phyloP scores from a whole-genome alignment of 2,888 invertebrate genomes.

The Brenthis hecate region DNA sequence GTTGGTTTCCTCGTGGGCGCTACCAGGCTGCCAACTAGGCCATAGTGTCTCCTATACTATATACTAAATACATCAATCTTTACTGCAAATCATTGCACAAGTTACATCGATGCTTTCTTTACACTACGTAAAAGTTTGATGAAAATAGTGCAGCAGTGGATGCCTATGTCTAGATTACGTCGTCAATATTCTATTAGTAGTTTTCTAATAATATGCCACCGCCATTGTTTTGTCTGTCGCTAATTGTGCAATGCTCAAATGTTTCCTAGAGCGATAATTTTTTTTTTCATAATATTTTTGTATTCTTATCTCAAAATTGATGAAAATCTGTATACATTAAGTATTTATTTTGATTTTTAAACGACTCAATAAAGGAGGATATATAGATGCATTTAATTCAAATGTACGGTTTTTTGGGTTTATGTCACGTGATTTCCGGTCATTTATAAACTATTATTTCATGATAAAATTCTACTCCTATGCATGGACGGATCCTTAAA shows the following conservation, averaged over 20 bases:
- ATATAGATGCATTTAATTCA: too few species aligned
- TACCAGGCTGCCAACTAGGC: conserved; percentile 71
- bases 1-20: conserved; percentile 69
- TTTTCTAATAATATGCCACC: conserved; percentile 60
- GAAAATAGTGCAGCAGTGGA: conserved; percentile 41
- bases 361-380: too few species aligned
- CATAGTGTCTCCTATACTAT: conserved; percentile 64
- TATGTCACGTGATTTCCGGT: too few species aligned
- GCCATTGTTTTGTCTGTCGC: conserved; percentile 73
- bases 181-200: not conserved
- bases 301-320: conserved; percentile 13
- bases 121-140: not conserved
- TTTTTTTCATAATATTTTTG: conserved; percentile 61
- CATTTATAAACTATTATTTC: too few species aligned
- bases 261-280: conserved; percentile 64
- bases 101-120: conserved; percentile 47
- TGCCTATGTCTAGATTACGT: not conserved
- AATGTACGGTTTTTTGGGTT: too few species aligned
- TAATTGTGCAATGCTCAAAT: conserved; percentile 69
- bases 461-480: too few species aligned
- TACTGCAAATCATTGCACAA: conserved; percentile 43
- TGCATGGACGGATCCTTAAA: too few species aligned
- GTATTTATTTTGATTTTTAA: too few species aligned
- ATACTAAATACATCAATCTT: conserved; percentile 35
- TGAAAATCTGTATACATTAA: not conserved